Evolutionary conservation across 23 tunicate genomes (phyloP).

Genomic region (Aplidium turbinatum): DNA sequence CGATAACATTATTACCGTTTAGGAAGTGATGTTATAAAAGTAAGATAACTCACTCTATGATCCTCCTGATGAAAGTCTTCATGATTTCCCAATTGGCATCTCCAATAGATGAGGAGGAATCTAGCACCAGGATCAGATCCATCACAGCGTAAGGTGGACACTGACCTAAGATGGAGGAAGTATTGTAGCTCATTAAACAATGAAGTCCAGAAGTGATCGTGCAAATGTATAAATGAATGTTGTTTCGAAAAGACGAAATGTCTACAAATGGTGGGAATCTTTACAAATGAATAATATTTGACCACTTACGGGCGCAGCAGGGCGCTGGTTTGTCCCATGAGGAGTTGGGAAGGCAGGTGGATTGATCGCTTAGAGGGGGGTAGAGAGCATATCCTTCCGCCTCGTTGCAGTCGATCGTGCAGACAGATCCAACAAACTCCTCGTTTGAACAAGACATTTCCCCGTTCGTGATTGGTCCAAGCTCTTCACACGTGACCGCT

Average conservation of each 20-base stretch:
- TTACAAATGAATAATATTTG: not conserved
- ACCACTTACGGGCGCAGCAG: slow-evolving; percentile 37
- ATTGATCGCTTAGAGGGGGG: slow-evolving; percentile 22
- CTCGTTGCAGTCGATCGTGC: slow-evolving; percentile 17
- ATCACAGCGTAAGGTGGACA: slow-evolving; percentile 27
- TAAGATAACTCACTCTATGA: slow-evolving; percentile 18
- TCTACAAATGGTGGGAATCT: not conserved
- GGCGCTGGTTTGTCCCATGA: slow-evolving; percentile 37
- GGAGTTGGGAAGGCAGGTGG: slow-evolving; percentile 21
- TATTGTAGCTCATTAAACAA: not conserved
- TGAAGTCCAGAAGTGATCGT: not conserved
- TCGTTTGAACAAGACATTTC: slow-evolving; percentile 20
- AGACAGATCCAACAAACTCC: not conserved
- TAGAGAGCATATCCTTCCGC: slow-evolving; percentile 29
- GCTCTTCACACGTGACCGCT: no score
- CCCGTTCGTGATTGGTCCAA: no score
- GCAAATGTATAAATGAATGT: no score
- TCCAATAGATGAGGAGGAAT: slow-evolving; percentile 16
- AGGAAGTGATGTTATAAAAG: not conserved
- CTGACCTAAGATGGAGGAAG: not conserved
- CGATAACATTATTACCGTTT: not conserved
- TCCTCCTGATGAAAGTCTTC: not conserved
- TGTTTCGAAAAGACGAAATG: no score
- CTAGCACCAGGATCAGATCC: slow-evolving; percentile 22
- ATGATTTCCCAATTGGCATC: not conserved